Percentiles rank a stretch among this genome's conserved stretches.
phyloP scores from a whole-genome alignment of 2,113 vertebrate genomes.

The Abramis brama region DNA sequence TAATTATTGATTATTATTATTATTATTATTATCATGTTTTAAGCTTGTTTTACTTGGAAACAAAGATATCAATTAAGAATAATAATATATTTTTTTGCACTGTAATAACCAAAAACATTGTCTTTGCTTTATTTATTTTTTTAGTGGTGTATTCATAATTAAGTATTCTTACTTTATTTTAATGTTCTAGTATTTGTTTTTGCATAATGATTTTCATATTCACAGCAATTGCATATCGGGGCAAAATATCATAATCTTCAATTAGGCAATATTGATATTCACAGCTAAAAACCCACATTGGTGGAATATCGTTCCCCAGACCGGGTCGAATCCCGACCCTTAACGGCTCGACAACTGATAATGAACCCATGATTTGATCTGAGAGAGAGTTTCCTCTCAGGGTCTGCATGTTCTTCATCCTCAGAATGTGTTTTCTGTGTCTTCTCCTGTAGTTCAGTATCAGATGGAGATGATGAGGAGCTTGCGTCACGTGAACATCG shows the following conservation, averaged over 20 bases:
- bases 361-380: not conserved
- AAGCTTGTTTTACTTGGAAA: not conserved
- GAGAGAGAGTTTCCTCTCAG: not conserved
- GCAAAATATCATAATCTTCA: not conserved
- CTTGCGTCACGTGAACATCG: slow-evolving; percentile 97
- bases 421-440: not conserved
- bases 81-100: not conserved
- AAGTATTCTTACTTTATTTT: not conserved
- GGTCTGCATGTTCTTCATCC: not conserved
- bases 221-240: not conserved
- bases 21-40: no score
- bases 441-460: slow-evolving; percentile 86
- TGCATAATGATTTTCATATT: not conserved
- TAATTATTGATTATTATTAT: no score
- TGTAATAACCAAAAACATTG: not conserved
- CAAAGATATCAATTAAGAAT: not conserved
- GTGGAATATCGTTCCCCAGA: not conserved
- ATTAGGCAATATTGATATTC: not conserved
- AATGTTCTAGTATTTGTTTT: not conserved
- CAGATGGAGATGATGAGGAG: slow-evolving; percentile 99
- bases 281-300: not conserved
- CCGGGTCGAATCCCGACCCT: not conserved
- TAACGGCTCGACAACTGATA: no score
- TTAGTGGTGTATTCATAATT: not conserved
- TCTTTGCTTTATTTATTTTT: not conserved